Conservation (phyloP, 2,797 vertebrate genomes). For the Mus minutoides region DNA sequence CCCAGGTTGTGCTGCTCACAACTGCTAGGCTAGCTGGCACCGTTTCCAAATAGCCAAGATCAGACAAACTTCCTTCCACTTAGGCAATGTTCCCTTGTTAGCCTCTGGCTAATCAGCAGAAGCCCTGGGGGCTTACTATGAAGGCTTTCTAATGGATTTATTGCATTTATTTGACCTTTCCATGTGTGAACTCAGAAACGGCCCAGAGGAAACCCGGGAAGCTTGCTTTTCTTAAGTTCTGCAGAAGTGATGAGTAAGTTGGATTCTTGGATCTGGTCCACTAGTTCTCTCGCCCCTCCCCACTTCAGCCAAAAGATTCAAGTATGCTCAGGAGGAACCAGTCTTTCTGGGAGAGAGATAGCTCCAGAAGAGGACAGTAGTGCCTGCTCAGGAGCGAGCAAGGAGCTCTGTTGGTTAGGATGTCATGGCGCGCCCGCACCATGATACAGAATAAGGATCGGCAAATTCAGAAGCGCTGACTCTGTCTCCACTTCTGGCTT, state of each 20-base stretch:
- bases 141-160: conserved; percentile 58
- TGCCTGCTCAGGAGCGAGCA: background rate
- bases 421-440: background rate
- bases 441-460: background rate
- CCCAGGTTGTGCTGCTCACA: too few relatives aligned
- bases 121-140: background rate
- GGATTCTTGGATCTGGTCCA: conserved; percentile 54
- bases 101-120: conserved; percentile 37
- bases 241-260: conserved; percentile 65
- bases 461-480: background rate
- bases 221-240: conserved; percentile 71
- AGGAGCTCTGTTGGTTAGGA: background rate
- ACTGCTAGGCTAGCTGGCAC: background rate
- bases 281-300: conserved; percentile 37
- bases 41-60: background rate
- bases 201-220: conserved; percentile 59
- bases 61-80: background rate
- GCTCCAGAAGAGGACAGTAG: background rate
- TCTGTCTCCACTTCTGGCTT: conserved; percentile 17
- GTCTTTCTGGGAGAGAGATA: background rate
- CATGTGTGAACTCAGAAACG: conserved; percentile 73
- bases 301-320: conserved; percentile 3
- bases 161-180: conserved; percentile 71
- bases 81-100: background rate
- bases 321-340: background rate